phyloP scores from a whole-genome alignment of 2,888 invertebrate genomes.

The Junonia oenone region DNA sequence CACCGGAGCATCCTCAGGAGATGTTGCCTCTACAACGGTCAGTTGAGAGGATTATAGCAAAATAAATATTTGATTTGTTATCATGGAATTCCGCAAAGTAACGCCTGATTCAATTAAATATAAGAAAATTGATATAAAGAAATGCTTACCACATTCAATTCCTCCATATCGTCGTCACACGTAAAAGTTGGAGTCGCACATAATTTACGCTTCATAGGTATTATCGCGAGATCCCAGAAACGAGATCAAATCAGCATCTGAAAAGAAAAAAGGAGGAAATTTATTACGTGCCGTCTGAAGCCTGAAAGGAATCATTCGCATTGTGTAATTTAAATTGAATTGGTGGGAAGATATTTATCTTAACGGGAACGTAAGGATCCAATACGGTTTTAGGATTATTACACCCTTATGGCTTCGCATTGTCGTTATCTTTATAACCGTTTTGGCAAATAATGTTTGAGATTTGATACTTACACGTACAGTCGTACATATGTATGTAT shows the following conservation, averaged over 20 bases:
- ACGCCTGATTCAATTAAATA: too few relatives aligned
- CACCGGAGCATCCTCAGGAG: too few relatives aligned
- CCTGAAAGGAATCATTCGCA: slow-evolving; percentile 2
- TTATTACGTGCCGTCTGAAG: neutral
- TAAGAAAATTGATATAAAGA: neutral
- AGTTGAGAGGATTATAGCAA: too few relatives aligned
- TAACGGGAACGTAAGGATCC: neutral
- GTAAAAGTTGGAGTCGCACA: slow-evolving; percentile 56
- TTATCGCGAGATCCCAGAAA: slow-evolving; percentile 8
- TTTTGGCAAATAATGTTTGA: neutral
- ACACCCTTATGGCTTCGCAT: neutral
- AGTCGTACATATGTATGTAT: too few relatives aligned
- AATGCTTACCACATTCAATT: slow-evolving; percentile 64
- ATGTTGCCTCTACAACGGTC: too few relatives aligned
- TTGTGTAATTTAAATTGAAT: slow-evolving; percentile 4
- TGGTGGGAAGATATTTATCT: neutral
- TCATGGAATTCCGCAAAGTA: too few relatives aligned
- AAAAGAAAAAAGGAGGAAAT: slow-evolving; percentile 6
- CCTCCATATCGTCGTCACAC: slow-evolving; percentile 73
- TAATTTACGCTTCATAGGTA: slow-evolving; percentile 73
- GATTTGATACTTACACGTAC: neutral
- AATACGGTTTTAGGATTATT: neutral
- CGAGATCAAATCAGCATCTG: slow-evolving; percentile 17
- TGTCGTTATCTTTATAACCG: neutral
- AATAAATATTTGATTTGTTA: too few relatives aligned